Percentiles rank a stretch among this genome's conserved stretches.
These are phyloP conservation scores for Epizoanthus illoricatus DNA, from an alignment of 92 coral and sea anemone genomes.

Conservation along the genomic window DNA sequence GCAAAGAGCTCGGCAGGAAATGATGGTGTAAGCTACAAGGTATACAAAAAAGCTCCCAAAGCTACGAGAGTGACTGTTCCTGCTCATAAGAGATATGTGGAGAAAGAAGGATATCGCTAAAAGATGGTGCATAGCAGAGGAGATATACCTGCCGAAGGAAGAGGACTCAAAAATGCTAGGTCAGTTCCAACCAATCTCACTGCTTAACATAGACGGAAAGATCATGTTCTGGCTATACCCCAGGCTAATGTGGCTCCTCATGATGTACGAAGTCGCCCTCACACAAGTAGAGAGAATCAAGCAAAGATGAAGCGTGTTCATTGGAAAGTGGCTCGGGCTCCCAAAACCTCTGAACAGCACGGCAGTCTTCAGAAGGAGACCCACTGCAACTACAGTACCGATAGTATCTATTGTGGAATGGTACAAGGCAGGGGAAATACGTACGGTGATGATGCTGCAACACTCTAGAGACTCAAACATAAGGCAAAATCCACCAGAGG, in stretches of 20 bases:
- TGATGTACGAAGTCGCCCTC: constrained; percentile 39
- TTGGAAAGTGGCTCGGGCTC: constrained; percentile 40
- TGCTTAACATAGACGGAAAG: constrained; percentile 12
- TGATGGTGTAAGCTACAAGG: constrained; percentile 19
- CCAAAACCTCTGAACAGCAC: background rate
- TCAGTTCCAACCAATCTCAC: constrained; percentile 28
- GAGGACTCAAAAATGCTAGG: background rate
- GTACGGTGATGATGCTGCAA: constrained; percentile 33
- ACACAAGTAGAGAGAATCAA: constrained; percentile 21
- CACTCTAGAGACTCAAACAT: constrained; percentile 29
- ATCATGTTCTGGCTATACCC: constrained; percentile 33
- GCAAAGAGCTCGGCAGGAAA: constrained; percentile 11
- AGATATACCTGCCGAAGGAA: background rate
- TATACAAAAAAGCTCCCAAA: background rate
- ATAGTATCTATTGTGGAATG: constrained; percentile 35
- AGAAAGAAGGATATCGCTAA: background rate
- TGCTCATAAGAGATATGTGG: background rate
- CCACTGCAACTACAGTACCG: background rate
- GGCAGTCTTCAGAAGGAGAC: too few relatives aligned
- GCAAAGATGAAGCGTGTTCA: constrained; percentile 20
- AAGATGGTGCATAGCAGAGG: background rate
- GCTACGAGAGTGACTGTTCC: background rate
- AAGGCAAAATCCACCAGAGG: constrained; percentile 5
- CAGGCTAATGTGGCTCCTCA: constrained; percentile 37
- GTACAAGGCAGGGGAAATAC: constrained; percentile 25